Conservation (phyloP, 2,888 invertebrate genomes). For the Philonicus albiceps region DNA sequence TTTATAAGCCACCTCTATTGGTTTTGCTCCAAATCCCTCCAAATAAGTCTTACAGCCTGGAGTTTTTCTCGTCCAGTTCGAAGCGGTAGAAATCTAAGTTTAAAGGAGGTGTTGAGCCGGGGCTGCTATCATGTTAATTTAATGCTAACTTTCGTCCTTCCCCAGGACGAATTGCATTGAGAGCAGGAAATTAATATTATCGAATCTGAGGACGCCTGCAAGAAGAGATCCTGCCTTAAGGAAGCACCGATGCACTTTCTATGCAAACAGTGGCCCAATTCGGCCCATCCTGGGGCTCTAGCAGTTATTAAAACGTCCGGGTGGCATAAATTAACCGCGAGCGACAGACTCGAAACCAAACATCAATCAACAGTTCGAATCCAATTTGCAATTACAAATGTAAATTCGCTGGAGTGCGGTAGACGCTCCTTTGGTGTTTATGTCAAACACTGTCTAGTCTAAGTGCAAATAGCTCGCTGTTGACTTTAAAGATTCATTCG, state of each 20-base stretch:
- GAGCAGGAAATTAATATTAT: slow-evolving; percentile 8
- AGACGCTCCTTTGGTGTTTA: slow-evolving; percentile 12
- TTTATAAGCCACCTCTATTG: slow-evolving; percentile 31
- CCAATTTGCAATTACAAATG: slow-evolving; percentile 35
- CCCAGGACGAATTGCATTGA: background rate
- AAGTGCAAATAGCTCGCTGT: slow-evolving; percentile 14
- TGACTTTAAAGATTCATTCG: background rate
- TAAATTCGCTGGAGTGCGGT: slow-evolving; percentile 18
- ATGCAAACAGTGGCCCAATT: background rate
- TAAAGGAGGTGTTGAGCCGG: background rate
- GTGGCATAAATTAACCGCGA: slow-evolving; percentile 21
- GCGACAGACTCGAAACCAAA: slow-evolving; percentile 14
- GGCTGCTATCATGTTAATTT: background rate
- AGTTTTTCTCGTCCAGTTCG: background rate
- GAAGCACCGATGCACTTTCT: background rate
- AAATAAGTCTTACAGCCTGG: background rate
- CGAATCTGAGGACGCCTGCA: background rate
- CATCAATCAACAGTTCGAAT: slow-evolving; percentile 36
- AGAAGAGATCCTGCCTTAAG: background rate
- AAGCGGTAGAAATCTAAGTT: background rate
- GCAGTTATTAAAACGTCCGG: background rate
- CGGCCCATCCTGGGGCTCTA: background rate
- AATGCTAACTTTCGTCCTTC: background rate
- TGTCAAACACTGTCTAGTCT: slow-evolving; percentile 32
- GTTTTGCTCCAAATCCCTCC: slow-evolving; percentile 12